Percentiles rank a stretch among this genome's conserved stretches.
Evolutionary conservation across 2,797 vertebrate species (phyloP).

Genomic region (Pseudomugil tenellus): DNA sequence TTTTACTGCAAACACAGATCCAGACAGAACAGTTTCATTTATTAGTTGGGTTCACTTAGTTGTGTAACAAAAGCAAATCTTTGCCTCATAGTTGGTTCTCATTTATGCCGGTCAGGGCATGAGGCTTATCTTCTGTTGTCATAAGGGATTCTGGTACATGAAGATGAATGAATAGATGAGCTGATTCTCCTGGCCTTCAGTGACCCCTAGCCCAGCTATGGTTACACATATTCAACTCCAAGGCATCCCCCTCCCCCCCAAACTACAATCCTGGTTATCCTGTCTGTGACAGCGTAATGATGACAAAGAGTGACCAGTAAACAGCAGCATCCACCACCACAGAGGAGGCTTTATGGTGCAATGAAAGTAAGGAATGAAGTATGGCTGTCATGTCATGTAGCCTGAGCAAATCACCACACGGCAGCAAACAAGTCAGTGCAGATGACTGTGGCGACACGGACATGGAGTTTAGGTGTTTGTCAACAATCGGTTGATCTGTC

Average conservation of each 20-base stretch:
- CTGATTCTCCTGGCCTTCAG: conserved; percentile 65
- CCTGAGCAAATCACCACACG: conserved; percentile 72
- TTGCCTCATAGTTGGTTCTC: conserved; percentile 28
- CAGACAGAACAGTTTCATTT: conserved; percentile 45
- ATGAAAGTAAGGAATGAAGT: conserved; percentile 83
- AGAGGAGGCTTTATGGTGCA: conserved; percentile 74
- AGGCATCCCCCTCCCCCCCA: conserved; percentile 29
- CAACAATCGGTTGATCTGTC: conserved; percentile 79
- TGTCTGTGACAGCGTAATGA: conserved; percentile 77
- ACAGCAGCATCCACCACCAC: conserved; percentile 66
- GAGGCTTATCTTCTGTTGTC: conserved; percentile 46
- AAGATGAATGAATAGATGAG: conserved; percentile 80
- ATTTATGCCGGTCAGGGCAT: conserved; percentile 26
- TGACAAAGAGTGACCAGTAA: conserved; percentile 81
- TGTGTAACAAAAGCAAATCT: conserved; percentile 38
- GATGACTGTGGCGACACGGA: conserved; percentile 48
- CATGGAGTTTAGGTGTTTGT: conserved; percentile 77
- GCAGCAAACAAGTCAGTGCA: conserved; percentile 56
- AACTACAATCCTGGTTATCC: conserved; percentile 64
- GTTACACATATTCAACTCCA: conserved; percentile 48
- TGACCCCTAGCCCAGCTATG: conserved; percentile 56
- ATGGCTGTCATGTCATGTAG: conserved; percentile 61
- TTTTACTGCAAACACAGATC: conserved; percentile 48
- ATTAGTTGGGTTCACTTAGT: conserved; percentile 23
- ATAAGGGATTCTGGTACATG: conserved; percentile 67